Base-by-base conservation (phyloP, 1,140 invertebrate genomes). In the Orius insidiosus region DNA sequence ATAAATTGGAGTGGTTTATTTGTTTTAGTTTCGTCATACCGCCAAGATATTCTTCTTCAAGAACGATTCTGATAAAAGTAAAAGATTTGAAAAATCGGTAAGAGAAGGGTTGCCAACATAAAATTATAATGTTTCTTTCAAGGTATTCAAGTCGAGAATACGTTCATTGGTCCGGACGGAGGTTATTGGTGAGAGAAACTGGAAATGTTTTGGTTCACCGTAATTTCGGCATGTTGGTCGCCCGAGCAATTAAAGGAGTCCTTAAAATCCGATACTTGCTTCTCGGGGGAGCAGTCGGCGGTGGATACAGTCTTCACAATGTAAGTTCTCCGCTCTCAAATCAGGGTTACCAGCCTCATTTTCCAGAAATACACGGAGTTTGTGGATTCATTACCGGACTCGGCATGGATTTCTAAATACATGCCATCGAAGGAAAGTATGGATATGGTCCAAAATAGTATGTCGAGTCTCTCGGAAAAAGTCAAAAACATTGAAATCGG, bases 331-430 rank as follows among this genome's bases (percentile, higher is more conserved):
- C 32, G 32, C 32, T n/a, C 6, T 33, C n/a, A 33, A 7, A n/a
- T 33, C 32, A 33, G 32, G 6, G 6, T n/a, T 33, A n/a, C 32
- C n/a, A 7, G 6, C n/a, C 6, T 33, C 32, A 33, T 41, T 41
- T 19, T n/a, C n/a, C 55, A 97, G 90, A 92, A 87, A 80, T 94
- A 93, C 63, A 77, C 90, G 60, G 75, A 90, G 59, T 93, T 87
- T 81, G 93, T 87, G 64, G 82, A 93, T 53, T 78, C 78, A 15
- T 61, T 98, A 13, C 93, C 93, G 5, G 88, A 96, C 60, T 65
- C 95, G 55, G 75, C 76, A 49, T 96, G 92, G 89, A 55, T 96
- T 44, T 74, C 87, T 52, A 75, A 84, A 38, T 66, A 85, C 9
- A 60, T 93, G 24, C 89, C 90, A 1, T 76, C 81, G 54, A 72